Base-by-base conservation (phyloP, 2,888 invertebrate species). In the Dolomedes plantarius region DNA sequence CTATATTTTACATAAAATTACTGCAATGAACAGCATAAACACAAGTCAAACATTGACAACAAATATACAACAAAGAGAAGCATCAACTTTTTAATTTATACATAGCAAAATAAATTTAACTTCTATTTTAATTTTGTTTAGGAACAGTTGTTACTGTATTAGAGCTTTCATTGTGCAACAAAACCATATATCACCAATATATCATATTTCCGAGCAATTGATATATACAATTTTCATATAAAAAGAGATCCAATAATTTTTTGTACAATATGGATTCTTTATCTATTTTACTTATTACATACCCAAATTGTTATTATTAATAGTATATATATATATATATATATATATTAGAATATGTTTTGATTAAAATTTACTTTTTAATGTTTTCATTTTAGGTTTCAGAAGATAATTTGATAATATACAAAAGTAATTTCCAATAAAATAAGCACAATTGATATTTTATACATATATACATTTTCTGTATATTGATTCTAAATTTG, bases 51-150 rank as follows among this genome's bases (percentile, higher is more conserved):
- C 56, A 56, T 56, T 23, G 19, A 72, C 67, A 68, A 68, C 32
- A 72, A 65, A 69, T 78, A 41, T 79, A 79, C 79, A 79, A 56
- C 56, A 56, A n/a, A n/a, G 16, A 23, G 56, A 56, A 56, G 56
- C 56, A 56, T 7, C 56, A 56, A 56, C 56, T 23, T 56, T 56
- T 23, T 23, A 56, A 16, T 16, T 56, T 6, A 23, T 56, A 56
- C 19, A 56, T 23, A 56, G 3, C 56, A 56, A 56, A 56, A 56
- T 56, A 56, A 56, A 56, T 16, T 23, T 56, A 23, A 16, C 2
- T 46, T 13, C 7, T 46, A 16, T 46, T 46, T 56, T 5, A 56
- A 6, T 56, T 19, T 23, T 3, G 7, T 23, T 5, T 3, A 23
- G 56, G 23, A 56, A n/a, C 19, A 23, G 3, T 5, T 23, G 7